phyloP scores from a whole-genome alignment of 2,888 invertebrate species.

The Anagyrus pseudococci region DNA sequence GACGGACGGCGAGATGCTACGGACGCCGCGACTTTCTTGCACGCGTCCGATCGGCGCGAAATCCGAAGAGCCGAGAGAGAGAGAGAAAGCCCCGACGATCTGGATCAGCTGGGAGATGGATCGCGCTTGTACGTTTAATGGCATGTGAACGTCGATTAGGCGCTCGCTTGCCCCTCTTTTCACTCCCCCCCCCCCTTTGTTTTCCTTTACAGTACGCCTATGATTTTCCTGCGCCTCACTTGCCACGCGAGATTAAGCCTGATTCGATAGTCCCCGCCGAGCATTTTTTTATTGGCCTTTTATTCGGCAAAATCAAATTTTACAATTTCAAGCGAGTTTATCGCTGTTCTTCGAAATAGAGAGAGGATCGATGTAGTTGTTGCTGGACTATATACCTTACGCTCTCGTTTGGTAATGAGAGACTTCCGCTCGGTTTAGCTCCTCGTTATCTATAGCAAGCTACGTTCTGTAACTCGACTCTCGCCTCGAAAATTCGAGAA shows the following conservation, averaged over 20 bases:
- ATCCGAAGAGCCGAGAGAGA: slow-evolving; percentile 2
- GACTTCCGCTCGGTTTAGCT: neutral
- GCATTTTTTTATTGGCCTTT: no score
- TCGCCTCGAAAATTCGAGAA: neutral
- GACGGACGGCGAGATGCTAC: neutral
- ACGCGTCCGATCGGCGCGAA: neutral
- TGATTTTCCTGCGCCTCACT: no score
- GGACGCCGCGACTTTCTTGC: slow-evolving; percentile 17
- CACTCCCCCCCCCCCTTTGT: neutral
- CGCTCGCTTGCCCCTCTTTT: neutral
- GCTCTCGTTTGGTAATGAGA: neutral
- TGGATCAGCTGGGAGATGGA: slow-evolving; percentile 6
- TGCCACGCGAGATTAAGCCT: no score
- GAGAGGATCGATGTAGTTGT: no score
- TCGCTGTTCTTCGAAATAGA: no score
- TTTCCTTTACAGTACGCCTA: no score
- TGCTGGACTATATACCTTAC: no score
- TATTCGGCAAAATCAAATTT: no score
- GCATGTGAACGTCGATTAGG: slow-evolving; percentile 26
- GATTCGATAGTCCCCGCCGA: no score
- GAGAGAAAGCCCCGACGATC: neutral
- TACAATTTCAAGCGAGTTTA: no score
- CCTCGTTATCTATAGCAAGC: no score
- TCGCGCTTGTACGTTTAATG: slow-evolving; percentile 12
- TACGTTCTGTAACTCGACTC: neutral